Percentiles rank a stretch among this genome's conserved stretches.
Conservation (phyloP, 2,888 invertebrate species). For the Callosobruchus maculatus region DNA sequence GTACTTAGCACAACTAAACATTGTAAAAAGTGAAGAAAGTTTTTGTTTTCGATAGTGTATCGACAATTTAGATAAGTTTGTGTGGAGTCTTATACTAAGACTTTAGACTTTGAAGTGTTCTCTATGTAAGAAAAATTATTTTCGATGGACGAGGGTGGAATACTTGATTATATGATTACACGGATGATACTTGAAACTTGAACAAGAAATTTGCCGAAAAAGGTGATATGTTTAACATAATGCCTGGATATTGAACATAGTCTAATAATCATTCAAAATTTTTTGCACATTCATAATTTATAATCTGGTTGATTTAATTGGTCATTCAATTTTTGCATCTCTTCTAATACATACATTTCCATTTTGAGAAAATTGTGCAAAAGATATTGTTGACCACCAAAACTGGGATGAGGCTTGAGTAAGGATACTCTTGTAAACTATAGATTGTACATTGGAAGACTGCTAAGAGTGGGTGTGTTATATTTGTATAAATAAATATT, state of each 20-base stretch:
- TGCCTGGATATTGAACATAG: too few relatives aligned
- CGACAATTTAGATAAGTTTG: not conserved
- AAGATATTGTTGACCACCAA: not conserved
- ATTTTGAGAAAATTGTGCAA: too few relatives aligned
- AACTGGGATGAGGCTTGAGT: not conserved
- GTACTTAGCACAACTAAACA: not conserved
- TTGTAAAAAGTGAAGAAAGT: not conserved
- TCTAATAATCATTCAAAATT: not conserved
- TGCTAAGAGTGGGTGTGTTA: slow-evolving; percentile 4
- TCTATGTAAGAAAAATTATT: too few relatives aligned
- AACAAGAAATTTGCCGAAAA: too few relatives aligned
- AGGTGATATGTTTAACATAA: too few relatives aligned
- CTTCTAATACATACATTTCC: too few relatives aligned
- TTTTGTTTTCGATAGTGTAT: not conserved
- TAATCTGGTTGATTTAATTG: too few relatives aligned
- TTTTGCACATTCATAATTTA: not conserved
- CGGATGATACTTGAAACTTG: too few relatives aligned
- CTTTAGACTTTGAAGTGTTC: not conserved
- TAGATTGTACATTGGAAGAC: slow-evolving; percentile 10
- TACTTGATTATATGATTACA: too few relatives aligned
- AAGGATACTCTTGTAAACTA: not conserved
- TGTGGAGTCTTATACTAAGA: not conserved
- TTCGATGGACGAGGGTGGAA: too few relatives aligned
- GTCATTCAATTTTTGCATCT: too few relatives aligned
- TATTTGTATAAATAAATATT: slow-evolving; percentile 15